Base-by-base conservation (phyloP, 2,888 invertebrate species). In the Salpingus planirostris region DNA sequence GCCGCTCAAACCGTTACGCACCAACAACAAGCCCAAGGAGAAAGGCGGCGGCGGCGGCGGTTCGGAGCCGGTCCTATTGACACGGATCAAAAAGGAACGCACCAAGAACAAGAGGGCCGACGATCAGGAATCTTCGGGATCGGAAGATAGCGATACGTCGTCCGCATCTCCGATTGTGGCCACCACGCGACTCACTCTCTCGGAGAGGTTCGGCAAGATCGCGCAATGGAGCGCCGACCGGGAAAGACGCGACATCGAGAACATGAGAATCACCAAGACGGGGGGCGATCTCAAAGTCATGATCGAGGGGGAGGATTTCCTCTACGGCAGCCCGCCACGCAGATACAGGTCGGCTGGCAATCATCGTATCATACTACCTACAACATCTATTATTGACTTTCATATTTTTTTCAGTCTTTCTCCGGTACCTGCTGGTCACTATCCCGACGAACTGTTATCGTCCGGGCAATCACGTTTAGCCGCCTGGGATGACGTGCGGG, bases 171-270 rank as follows among this genome's bases (percentile, higher is more conserved):
- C 78, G 12, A 75, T 76, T 28, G 77, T 73, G 13, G 71, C 73
- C 3, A 72, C 73, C 2, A 73, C 73, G 21, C 63, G 62, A 5
- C 65, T 90, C 54, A 88, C 88, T 1, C 68, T 90, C 8, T 89
- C 88, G 0, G 89, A 90, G 64, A 73, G 85, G 12, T 90, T 90
- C 65, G 89, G 89, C 42, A 89, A 89, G 70, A 87, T 90, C 78
- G 89, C 89, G 12, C 89, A 89, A 56, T 88, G 88, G 86, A 85
- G 85, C 39, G 81, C 84, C 2, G 88, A 88, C 62, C 48, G 65
- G 15, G 64, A 65, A 46, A 71, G 89, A 7, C 74, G 81, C n/a
- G 82, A 87, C 29, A 80, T 88, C 57, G 86, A 86, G 63, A 86
- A 87, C 56, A 87, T 87, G 82, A 72, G 83, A 33, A 88, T 87